A percentile compares a stretch with the other conserved stretches of the same genome.
Evolutionary conservation across 1,140 invertebrate genomes (phyloP).

Genomic region (Chionoecetes opilio): DNA sequence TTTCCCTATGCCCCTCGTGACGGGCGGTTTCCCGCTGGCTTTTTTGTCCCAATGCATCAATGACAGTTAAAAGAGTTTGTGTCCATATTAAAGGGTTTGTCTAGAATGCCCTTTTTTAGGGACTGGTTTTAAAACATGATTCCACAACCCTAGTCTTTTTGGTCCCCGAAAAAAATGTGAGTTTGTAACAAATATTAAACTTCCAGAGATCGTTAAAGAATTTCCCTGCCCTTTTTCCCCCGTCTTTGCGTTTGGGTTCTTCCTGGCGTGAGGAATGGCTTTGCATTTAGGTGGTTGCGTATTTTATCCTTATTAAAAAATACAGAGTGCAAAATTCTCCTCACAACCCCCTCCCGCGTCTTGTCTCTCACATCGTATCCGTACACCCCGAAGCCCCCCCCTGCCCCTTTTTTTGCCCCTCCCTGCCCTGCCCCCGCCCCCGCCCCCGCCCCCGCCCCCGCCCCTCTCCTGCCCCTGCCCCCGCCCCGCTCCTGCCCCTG

Average conservation of each 20-base stretch:
- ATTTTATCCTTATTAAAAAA: background rate
- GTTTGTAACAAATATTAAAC: background rate
- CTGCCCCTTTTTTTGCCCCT: too few species aligned
- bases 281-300: background rate
- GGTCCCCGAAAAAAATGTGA: background rate
- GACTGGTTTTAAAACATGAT: too few species aligned
- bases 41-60: too few species aligned
- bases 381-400: background rate
- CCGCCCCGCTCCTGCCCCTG: background rate
- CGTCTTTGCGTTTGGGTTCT: background rate
- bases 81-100: too few species aligned
- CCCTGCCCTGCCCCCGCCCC: too few species aligned
- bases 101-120: too few species aligned
- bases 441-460: too few species aligned
- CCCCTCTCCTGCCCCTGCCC: background rate
- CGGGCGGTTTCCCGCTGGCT: too few species aligned
- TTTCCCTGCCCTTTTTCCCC: background rate
- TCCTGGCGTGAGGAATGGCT: background rate
- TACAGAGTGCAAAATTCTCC: background rate
- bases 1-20: too few species aligned
- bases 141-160: too few species aligned
- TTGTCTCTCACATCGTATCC: background rate
- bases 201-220: background rate
- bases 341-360: background rate
- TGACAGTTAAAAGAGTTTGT: too few species aligned